Evolutionary conservation across 2,797 vertebrate species (phyloP).

Genomic region (Tarsius wallacei): DNA sequence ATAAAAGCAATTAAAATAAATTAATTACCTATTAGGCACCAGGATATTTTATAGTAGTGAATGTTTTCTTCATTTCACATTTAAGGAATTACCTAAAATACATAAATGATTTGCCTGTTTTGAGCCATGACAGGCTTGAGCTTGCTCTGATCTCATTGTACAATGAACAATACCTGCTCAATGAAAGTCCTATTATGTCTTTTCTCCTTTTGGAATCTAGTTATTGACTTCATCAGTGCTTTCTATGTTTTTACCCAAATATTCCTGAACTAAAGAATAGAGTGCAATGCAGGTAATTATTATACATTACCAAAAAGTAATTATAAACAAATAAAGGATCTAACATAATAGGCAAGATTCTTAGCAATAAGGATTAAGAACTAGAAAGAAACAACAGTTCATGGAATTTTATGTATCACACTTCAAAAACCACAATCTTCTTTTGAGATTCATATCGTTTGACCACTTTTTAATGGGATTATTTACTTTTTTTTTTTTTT

Average conservation of each 20-base stretch:
- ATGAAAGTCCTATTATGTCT: neutral
- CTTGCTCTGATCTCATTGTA: neutral
- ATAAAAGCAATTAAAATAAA: conserved; percentile 10
- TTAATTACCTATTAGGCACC: neutral
- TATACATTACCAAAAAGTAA: neutral
- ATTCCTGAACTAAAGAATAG: neutral
- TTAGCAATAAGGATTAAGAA: neutral
- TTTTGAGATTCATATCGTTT: too few species aligned
- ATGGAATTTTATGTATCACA: neutral
- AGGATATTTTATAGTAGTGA: neutral
- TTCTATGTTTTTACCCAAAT: neutral
- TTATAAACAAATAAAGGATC: neutral
- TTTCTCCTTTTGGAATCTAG: neutral
- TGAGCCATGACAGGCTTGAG: rapidly evolving
- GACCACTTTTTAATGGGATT: too few species aligned
- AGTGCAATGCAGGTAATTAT: neutral
- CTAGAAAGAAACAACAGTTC: neutral
- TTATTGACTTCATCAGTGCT: neutral
- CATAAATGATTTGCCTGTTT: neutral
- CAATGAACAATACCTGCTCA: too few species aligned
- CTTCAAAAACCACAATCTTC: neutral
- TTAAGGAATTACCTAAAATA: too few species aligned
- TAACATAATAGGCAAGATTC: neutral
- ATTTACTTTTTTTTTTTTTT: too few species aligned
- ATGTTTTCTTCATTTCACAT: neutral